phyloP scores from a whole-genome alignment of 2,888 invertebrate genomes.

The Congeria kusceri region DNA sequence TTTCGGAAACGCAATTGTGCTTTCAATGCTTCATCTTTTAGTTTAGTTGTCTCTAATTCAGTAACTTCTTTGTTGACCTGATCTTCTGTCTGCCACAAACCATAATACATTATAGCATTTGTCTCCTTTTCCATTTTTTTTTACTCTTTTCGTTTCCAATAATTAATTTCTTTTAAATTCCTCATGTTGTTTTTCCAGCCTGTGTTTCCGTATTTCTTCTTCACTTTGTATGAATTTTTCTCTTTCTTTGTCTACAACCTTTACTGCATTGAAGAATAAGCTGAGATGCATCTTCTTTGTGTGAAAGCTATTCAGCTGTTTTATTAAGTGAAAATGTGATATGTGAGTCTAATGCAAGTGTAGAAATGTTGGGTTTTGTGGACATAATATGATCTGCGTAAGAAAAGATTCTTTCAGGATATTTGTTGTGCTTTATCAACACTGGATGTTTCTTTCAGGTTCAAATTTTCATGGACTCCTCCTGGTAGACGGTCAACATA shows the following conservation, averaged over 20 bases:
- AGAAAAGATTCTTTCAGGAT: constrained; percentile 19
- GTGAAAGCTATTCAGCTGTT: constrained; percentile 10
- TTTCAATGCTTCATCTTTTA: constrained; percentile 31
- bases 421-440: constrained; percentile 27
- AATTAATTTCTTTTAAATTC: constrained; percentile 15
- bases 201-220: not conserved
- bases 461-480: constrained; percentile 1
- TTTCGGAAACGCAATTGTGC: constrained; percentile 27
- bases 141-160: constrained; percentile 16
- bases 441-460: constrained; percentile 6
- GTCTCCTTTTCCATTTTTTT: constrained; percentile 33
- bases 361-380: constrained; percentile 25
- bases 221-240: constrained; percentile 14
- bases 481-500: constrained; percentile 14
- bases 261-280: constrained; percentile 3
- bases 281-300: not conserved
- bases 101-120: constrained; percentile 24
- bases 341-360: constrained; percentile 15
- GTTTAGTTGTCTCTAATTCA: constrained; percentile 5
- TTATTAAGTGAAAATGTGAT: constrained; percentile 22
- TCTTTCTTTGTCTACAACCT: constrained; percentile 14
- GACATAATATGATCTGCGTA: constrained; percentile 21
- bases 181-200: constrained; percentile 27
- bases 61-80: constrained; percentile 15
- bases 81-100: constrained; percentile 20